Base-by-base conservation (phyloP, 2,888 invertebrate genomes). In the Drosophila meridiana region DNA sequence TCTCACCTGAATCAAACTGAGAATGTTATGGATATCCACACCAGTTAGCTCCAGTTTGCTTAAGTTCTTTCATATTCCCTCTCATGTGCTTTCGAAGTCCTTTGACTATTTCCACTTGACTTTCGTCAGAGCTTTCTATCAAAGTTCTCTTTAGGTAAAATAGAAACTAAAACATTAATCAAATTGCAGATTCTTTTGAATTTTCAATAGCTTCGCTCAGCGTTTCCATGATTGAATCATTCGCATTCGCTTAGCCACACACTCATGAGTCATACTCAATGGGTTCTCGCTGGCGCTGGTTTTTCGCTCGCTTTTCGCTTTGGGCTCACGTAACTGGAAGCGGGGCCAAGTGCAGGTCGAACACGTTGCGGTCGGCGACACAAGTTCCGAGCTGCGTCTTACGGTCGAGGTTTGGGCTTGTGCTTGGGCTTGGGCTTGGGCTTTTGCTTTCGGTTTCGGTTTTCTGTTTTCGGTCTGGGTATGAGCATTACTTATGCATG, bases 401-500 rank as follows among this genome's bases (percentile, higher is more conserved):
- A 48, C 34, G 9, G 9, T 32, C 45, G 26, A 20, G 8, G 47
- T 78, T 32, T 34, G 26, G 26, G 14, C n/a, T 38, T n/a, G 56
- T 9, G 43, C 26, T n/a, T 28, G 7, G 42, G 20, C 43, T 43
- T 14, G 0, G 0, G 48, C 13, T 32, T 32, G n/a, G 32, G 1
- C 32, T 32, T 50, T 1, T 9, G 32, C 20, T n/a, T 32, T n/a
- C 14, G 43, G 38, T n/a, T 32, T 50, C 32, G n/a, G 32, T 2
- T 50, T 32, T 50, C 2, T 9, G 32, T 34, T n/a, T 32, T n/a
- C 14, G 43, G 38, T n/a, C 34, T 6, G 20, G 38, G 55, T 14
- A 26, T 47, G 53, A 34, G 55, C 76, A 80, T 82, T 77, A 77
- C 70, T 79, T 77, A 77, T 77, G 77, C 62, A 70, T 55, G 66